These are phyloP conservation scores for Chlorocebus sabaeus DNA, from an alignment of 2,113 vertebrate genomes.

Conservation along the genomic window DNA sequence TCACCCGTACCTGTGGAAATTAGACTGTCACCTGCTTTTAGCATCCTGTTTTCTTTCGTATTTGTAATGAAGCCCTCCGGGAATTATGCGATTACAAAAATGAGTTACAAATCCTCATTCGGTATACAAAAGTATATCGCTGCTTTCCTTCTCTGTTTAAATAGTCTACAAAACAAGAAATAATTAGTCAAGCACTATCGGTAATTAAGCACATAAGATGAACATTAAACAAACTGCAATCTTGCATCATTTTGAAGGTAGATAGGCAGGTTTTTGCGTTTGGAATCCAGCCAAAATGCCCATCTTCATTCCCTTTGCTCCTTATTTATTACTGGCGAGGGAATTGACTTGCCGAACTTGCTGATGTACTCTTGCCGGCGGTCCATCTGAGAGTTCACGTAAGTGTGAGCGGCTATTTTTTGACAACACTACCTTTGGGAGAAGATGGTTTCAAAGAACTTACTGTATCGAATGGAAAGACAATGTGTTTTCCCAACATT, in stretches of 20 bases:
- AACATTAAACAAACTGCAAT: conserved; percentile 79
- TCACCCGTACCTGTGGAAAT: conserved; percentile 71
- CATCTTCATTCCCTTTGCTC: conserved; percentile 49
- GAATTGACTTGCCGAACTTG: conserved; percentile 42
- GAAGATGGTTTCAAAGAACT: conserved; percentile 10
- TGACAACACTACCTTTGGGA: neutral
- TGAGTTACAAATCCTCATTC: conserved; percentile 75
- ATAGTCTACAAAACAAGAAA: conserved; percentile 77
- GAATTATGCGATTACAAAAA: conserved; percentile 72
- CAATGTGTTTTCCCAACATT: neutral
- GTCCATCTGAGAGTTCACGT: neutral
- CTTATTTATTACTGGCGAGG: conserved; percentile 50
- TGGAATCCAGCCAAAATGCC: conserved; percentile 70
- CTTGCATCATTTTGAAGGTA: conserved; percentile 76
- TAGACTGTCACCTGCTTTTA: conserved; percentile 75
- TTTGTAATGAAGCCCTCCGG: conserved; percentile 80
- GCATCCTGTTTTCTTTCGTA: conserved; percentile 70
- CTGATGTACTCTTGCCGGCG: neutral
- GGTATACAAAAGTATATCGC: conserved; percentile 56
- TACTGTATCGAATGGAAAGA: neutral
- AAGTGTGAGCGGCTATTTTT: neutral
- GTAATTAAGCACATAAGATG: conserved; percentile 80
- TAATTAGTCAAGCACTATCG: conserved; percentile 77
- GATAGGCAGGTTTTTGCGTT: conserved; percentile 53
- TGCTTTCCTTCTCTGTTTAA: conserved; percentile 64